Base-by-base conservation (phyloP, 2,797 vertebrate species). In the Leptodactylus fallax region DNA sequence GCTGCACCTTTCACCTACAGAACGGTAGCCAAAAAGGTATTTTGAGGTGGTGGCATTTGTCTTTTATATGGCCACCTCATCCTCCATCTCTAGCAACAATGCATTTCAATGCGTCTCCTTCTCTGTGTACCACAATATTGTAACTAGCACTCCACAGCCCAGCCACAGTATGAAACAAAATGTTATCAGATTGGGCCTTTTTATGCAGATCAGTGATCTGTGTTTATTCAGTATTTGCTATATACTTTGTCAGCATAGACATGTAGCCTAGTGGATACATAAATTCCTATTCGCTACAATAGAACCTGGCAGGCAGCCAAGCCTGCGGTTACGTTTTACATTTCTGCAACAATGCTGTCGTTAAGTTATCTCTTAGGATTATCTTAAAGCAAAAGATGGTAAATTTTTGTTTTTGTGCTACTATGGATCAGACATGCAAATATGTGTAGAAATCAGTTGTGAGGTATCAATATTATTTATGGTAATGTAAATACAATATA, bases 201-300 rank as follows among this genome's bases (percentile, higher is more conserved):
- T 71, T 36, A 36, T 36, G 36, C 25, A 36, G 25, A 71, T 71
- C 67, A 36, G 13, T 71, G 27, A 71, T 71, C 67, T 71, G n/a
- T 71, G 14, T 45, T 72, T 72, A 72, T 19, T 45, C 69, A 19
- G 27, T 45, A 69, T 14, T 69, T 36, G 13, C 65, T 14, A 27
- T 63, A n/a, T 27, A 36, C 65, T 69, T 27, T 69, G 65, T 72
- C 27, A 72, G 69, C 69, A 19, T 12, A 16, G 67, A 27, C 27
- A 3, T 17, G 25, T 69, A 72, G 36, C 51, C 79, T 86, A 85
- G 58, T 90, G 87, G 84, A 61, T 71, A 11, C 90, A 53, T 86
- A 87, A 16, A 8, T 0, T 19, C 77, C 86, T 90, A 87, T 88
- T 45, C 58, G n/a, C 47, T n/a, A 45, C 79, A 63, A 61, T 63